These are phyloP conservation scores for Ctenopoma multispine DNA, from an alignment of 2,797 vertebrate species.

Conservation along the genomic window DNA sequence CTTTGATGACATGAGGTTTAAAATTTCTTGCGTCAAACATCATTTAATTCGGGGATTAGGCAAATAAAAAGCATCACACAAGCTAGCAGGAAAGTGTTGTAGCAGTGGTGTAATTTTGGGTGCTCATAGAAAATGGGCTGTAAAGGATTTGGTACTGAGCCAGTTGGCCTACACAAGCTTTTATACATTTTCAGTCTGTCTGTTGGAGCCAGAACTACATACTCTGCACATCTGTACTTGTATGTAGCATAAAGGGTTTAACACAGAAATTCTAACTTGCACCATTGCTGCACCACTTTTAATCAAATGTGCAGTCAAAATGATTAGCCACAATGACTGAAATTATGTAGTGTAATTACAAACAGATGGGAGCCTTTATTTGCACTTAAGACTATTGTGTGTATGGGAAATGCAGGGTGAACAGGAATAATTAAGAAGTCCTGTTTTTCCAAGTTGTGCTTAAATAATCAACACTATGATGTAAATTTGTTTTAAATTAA, in stretches of 20 bases:
- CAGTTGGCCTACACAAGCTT: slow-evolving; percentile 45
- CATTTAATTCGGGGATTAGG: slow-evolving; percentile 97
- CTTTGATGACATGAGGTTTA: slow-evolving; percentile 87
- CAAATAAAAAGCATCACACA: slow-evolving; percentile 92
- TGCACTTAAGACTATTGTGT: slow-evolving; percentile 98
- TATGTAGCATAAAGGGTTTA: slow-evolving; percentile 39
- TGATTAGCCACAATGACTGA: slow-evolving; percentile 97
- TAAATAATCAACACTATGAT: slow-evolving; percentile 97
- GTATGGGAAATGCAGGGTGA: slow-evolving; percentile 98
- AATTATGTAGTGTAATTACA: slow-evolving; percentile 99
- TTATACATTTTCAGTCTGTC: slow-evolving; percentile 38
- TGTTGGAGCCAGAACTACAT: slow-evolving; percentile 41
- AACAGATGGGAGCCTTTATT: slow-evolving; percentile 99
- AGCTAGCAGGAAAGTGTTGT: slow-evolving; percentile 86
- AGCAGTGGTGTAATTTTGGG: slow-evolving; percentile 91
- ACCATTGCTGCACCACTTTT: slow-evolving; percentile 89
- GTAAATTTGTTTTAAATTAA: slow-evolving; percentile 98
- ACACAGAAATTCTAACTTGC: slow-evolving; percentile 51
- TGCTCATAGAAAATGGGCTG: slow-evolving; percentile 92
- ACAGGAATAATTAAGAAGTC: slow-evolving; percentile 99
- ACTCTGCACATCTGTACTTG: slow-evolving; percentile 37
- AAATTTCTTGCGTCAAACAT: slow-evolving; percentile 90
- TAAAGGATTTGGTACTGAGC: slow-evolving; percentile 82
- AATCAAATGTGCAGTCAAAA: slow-evolving; percentile 99
- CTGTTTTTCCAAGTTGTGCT: slow-evolving; percentile 88